Base-by-base conservation (phyloP, 2,113 vertebrate species). In the Saguinus midas region DNA sequence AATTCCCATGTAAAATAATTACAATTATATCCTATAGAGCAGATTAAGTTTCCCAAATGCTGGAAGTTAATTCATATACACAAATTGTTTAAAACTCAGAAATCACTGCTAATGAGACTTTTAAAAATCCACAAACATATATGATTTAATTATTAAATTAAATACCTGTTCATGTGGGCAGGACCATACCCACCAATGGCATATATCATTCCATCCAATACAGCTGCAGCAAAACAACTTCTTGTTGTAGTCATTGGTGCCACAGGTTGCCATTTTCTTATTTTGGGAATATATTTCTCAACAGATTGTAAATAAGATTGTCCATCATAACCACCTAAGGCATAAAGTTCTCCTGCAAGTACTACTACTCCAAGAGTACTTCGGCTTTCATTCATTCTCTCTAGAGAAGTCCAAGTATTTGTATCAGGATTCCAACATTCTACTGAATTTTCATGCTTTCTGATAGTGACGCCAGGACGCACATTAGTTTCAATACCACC, bases 351-450 rank as follows among this genome's bases (percentile, higher is more conserved):
- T 1, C 99, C 99, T 0, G 99, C 99, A 95, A 99, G 98, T 5
- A 99, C 99, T 6, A 98, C 99, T 40, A 99, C 99, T 0, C 99
- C 99, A 14, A 99, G 99, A 0, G 99, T 99, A 96, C 99, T 99
- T 86, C 99, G 98, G 97, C 99, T 99, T 97, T 99, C 99, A 0
- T 99, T 99, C 99, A 99, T 99, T 35, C 99, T 99, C 95, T 99
- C 99, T 6, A 99, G 98, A 0, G 99, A 99, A 0, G 99, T 99
- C 99, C 99, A 99, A 0, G 99, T 99, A 98, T 99, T 99, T 73
- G 99, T 99, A 86, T 99, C 99, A 0, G 99, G 99, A 98, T 99
- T 99, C 99, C 99, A 99, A 97, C 99, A 99, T 98, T 99, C 99
- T 94, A 99, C 99, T 0, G 99, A 99, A 97, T 99, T 99, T 98